phyloP scores from a whole-genome alignment of 2,797 vertebrate genomes.

The Chaenodraco wilsoni region DNA sequence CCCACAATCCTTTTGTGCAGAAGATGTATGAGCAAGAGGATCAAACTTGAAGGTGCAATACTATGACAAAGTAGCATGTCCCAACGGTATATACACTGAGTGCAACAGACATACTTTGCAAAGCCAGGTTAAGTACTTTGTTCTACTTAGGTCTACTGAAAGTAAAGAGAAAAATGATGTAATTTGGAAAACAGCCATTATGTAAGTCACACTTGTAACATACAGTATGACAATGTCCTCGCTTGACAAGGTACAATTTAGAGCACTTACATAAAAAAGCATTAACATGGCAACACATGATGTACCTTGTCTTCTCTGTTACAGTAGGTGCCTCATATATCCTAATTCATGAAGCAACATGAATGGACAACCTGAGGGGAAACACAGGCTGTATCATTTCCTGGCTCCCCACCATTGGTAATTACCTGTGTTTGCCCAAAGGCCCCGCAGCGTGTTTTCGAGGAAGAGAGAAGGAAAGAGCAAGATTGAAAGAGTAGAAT shows the following conservation, averaged over 20 bases:
- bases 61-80: neutral
- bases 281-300: constrained; percentile 17
- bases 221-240: neutral
- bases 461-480: constrained; percentile 27
- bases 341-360: constrained; percentile 66
- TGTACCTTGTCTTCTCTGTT: constrained; percentile 38
- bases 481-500: constrained; percentile 26
- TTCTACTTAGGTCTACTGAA: no score
- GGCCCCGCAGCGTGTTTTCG: constrained; percentile 41
- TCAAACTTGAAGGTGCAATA: neutral
- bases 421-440: constrained; percentile 67
- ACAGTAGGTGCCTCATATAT: constrained; percentile 46
- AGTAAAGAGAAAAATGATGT: no score
- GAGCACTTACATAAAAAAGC: constrained; percentile 11
- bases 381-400: constrained; percentile 67
- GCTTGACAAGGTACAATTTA: neutral
- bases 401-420: constrained; percentile 64
- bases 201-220: neutral
- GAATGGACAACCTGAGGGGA: constrained; percentile 66
- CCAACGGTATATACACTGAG: neutral
- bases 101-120: no score
- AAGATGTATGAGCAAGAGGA: neutral
- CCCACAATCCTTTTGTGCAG: no score
- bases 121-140: no score
- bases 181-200: neutral